Conservation (phyloP, 2,888 invertebrate genomes). For the Leuctra nigra region DNA sequence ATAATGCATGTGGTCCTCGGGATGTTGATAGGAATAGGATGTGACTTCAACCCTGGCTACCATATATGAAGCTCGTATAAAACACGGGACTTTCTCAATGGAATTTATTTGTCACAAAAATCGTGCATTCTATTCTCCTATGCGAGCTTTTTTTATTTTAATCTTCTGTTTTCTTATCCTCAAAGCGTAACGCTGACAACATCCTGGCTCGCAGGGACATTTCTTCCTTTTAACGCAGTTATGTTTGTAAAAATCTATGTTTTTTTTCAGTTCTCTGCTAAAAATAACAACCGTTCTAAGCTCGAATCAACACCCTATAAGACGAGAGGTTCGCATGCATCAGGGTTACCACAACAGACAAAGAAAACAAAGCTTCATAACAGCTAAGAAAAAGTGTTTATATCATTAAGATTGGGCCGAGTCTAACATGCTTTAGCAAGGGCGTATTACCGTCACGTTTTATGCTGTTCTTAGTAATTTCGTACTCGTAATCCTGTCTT, state of each 20-base stretch:
- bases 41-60: background rate
- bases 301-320: background rate
- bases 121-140: too few relatives aligned
- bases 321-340: background rate
- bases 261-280: background rate
- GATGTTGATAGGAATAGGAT: too few relatives aligned
- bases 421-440: too few relatives aligned
- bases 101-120: background rate
- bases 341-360: conserved; percentile 2
- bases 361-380: conserved; percentile 7
- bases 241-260: background rate
- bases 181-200: conserved; percentile 15
- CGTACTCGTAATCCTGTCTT: too few relatives aligned
- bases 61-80: background rate
- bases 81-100: background rate
- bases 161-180: conserved; percentile 24
- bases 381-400: conserved; percentile 1
- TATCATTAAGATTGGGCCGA: too few relatives aligned
- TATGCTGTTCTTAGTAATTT: too few relatives aligned
- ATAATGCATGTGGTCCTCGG: too few relatives aligned
- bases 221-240: background rate
- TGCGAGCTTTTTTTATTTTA: background rate
- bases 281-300: background rate
- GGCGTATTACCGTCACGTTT: too few relatives aligned
- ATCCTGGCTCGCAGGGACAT: conserved; percentile 15